Base-by-base conservation (phyloP, 2,888 invertebrate species). In the Pristionchus exspectatus region DNA sequence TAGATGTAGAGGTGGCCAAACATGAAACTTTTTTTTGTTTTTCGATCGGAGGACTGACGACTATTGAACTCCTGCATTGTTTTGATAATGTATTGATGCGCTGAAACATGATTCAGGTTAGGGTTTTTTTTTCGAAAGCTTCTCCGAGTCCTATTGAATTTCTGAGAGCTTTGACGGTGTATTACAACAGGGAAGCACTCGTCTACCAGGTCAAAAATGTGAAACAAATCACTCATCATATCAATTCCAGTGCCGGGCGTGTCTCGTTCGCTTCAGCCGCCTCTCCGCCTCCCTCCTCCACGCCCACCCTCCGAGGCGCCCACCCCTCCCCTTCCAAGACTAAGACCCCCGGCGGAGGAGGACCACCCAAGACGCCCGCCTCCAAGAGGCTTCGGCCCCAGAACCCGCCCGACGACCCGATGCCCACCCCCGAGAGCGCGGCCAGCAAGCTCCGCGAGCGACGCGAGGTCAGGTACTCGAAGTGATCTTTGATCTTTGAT, bases 371-470 rank as follows among this genome's bases (percentile, higher is more conserved):
- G 74, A 74, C 74, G 30, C 21, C 74, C n/a, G 69, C 69, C 18
- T 18, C 33, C 30, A 74, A 18, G 30, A 18, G 38, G 33, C 38
- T 85, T 7, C 56, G 85, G 0, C 85, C 85, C n/a, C 85, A 85
- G 85, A 85, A 85, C 44, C 85, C 85, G 24, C 85, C 85, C 85
- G 33, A 85, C 16, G 85, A 38, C 85, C n/a, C 56, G 3, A 2
- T 14, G n/a, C 24, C 30, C 2, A n/a, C 30, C 18, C 59, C 59
- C 30, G 18, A n/a, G 27, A 16, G 14, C n/a, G 14, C 84, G 54
- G 27, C 69, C 69, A 69, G 27, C 69, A 69, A 74, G 30, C 33
- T 85, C 59, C 14, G 85, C 16, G 85, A 63, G 44, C 59, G 85
- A 38, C 59, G 59, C 14, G 85, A 85, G 21, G 85, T 85, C 59